These are phyloP conservation scores for Empis livida DNA, from an alignment of 2,888 invertebrate genomes.

Conservation along the genomic window DNA sequence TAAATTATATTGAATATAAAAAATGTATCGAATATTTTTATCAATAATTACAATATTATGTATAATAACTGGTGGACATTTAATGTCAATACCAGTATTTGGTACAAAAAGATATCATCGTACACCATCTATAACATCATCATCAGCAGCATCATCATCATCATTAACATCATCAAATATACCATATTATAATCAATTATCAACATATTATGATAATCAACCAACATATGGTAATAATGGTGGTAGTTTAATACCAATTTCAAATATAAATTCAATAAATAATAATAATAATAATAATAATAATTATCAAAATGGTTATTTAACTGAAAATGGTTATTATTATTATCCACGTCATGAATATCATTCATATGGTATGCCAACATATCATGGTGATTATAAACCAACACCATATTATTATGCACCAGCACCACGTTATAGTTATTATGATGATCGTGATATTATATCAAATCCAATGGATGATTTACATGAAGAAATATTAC, in stretches of 20 bases:
- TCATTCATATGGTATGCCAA: slow-evolving; percentile 18
- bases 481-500: slow-evolving; percentile 45
- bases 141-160: slow-evolving; percentile 8
- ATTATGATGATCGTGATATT: slow-evolving; percentile 32
- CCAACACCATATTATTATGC: slow-evolving; percentile 37
- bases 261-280: neutral
- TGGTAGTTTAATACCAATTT: neutral
- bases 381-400: slow-evolving; percentile 21
- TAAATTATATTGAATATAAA: neutral
- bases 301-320: slow-evolving; percentile 10
- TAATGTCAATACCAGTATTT: slow-evolving; percentile 13
- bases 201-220: slow-evolving; percentile 10
- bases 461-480: slow-evolving; percentile 39
- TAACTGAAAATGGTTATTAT: slow-evolving; percentile 13
- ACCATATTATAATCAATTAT: slow-evolving; percentile 5
- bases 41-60: neutral
- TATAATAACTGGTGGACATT: neutral
- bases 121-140: slow-evolving; percentile 7
- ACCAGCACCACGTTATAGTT: slow-evolving; percentile 31
- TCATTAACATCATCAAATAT: slow-evolving; percentile 1
- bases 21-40: neutral
- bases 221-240: neutral
- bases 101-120: slow-evolving; percentile 17
- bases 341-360: slow-evolving; percentile 16
- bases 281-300: neutral